Percentiles rank a stretch among this genome's conserved stretches.
Conservation (phyloP, 2,888 invertebrate species). For the Ellobium chinense region DNA sequence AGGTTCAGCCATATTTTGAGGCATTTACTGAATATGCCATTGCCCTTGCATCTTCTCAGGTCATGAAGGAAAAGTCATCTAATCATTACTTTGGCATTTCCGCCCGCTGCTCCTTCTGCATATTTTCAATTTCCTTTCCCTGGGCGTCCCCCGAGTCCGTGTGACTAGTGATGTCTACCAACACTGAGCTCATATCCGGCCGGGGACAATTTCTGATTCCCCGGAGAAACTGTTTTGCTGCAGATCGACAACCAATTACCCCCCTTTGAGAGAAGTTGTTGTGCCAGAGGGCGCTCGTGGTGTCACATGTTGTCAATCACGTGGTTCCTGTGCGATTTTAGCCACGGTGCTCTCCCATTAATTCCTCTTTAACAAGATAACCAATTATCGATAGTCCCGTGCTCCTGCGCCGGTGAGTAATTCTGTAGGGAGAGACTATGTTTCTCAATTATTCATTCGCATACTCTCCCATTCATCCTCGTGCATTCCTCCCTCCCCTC, state of each 20-base stretch:
- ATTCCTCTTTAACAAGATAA: background rate
- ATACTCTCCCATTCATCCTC: background rate
- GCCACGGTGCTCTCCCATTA: background rate
- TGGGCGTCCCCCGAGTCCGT: background rate
- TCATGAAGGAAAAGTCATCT: no score
- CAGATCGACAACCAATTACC: slow-evolving; percentile 20
- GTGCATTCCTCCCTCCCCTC: background rate
- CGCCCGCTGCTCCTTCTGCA: background rate
- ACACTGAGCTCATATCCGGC: background rate
- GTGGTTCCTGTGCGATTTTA: slow-evolving; percentile 17
- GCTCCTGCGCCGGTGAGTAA: background rate
- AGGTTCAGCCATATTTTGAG: no score
- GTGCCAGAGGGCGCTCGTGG: slow-evolving; percentile 5
- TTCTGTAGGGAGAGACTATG: background rate
- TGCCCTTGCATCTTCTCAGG: no score
- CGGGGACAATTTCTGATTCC: background rate
- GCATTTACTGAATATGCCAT: no score
- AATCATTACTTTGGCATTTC: no score
- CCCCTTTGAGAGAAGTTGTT: slow-evolving; percentile 8
- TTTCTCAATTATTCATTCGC: no score
- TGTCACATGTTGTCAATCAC: slow-evolving; percentile 35
- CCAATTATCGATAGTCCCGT: background rate
- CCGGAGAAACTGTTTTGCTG: slow-evolving; percentile 9
- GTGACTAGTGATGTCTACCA: background rate
- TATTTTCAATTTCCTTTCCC: background rate